Conservation (phyloP, 2,113 vertebrate species). For the Loxodonta africana region DNA sequence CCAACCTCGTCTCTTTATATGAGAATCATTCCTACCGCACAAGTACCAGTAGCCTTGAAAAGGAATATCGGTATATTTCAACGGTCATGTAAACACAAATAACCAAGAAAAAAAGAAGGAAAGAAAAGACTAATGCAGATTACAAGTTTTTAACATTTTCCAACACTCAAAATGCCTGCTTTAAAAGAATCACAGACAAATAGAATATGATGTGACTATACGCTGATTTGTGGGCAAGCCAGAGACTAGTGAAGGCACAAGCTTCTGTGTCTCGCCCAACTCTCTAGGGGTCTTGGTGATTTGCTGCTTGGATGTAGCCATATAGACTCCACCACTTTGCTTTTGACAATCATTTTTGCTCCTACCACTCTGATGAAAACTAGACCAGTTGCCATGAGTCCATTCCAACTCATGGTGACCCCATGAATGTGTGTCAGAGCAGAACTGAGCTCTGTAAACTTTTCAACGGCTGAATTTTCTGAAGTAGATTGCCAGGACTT, state of each 20-base stretch:
- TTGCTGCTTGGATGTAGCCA: not conserved
- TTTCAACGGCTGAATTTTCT: not conserved
- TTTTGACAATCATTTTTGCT: not conserved
- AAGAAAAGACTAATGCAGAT: not conserved
- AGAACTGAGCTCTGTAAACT: not conserved
- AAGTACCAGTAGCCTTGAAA: not conserved
- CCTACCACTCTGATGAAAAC: not conserved
- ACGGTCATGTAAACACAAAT: not conserved
- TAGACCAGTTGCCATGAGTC: not conserved
- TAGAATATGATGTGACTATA: not conserved
- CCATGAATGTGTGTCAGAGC: not conserved
- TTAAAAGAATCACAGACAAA: conserved; percentile 31
- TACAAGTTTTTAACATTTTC: conserved; percentile 1
- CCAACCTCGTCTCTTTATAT: not conserved
- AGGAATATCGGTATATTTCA: conserved; percentile 40
- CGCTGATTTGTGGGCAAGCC: not conserved
- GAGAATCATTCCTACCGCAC: not conserved
- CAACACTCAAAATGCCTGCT: not conserved
- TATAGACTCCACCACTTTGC: not conserved
- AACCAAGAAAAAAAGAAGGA: not conserved
- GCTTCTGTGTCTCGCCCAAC: not conserved
- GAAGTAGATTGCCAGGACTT: not conserved
- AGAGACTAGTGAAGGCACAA: too few species aligned
- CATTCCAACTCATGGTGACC: not conserved
- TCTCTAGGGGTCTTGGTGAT: not conserved